These are phyloP conservation scores for Mechanitis messenoides DNA, from an alignment of 2,888 invertebrate species.

Conservation along the genomic window DNA sequence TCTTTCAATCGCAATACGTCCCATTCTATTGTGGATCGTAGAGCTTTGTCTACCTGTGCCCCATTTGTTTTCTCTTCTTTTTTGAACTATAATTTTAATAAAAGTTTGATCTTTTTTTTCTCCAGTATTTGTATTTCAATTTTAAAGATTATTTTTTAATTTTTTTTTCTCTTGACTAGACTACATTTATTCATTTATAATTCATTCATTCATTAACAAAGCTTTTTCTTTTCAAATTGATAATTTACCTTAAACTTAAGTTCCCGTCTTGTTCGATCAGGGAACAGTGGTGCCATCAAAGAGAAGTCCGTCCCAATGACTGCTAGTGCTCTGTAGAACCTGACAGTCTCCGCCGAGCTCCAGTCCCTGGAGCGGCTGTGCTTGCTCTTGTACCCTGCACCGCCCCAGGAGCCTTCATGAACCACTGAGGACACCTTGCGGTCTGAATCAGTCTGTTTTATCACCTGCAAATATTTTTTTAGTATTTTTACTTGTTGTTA, in stretches of 20 bases:
- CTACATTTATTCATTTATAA: too few species aligned
- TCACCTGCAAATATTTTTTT: slow-evolving; percentile 57
- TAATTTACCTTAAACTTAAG: slow-evolving; percentile 84
- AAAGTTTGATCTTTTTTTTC: too few species aligned
- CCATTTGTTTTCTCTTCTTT: slow-evolving; percentile 89
- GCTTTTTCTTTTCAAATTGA: too few species aligned
- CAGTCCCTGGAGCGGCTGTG: slow-evolving; percentile 84
- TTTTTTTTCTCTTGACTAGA: neutral
- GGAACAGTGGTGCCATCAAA: slow-evolving; percentile 89
- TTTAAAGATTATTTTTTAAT: too few species aligned
- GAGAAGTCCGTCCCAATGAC: slow-evolving; percentile 95
- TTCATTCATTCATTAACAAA: too few species aligned
- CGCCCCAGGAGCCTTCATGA: slow-evolving; percentile 76
- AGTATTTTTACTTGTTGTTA: too few species aligned
- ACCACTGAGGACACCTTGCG: slow-evolving; percentile 81
- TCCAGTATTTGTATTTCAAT: too few species aligned
- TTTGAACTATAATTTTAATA: slow-evolving; percentile 78
- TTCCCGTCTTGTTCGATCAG: slow-evolving; percentile 85
- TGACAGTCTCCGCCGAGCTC: slow-evolving; percentile 87
- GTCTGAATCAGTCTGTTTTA: slow-evolving; percentile 81
- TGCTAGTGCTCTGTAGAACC: slow-evolving; percentile 93
- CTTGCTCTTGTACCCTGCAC: slow-evolving; percentile 80
- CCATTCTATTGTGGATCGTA: slow-evolving; percentile 82
- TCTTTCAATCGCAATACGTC: slow-evolving; percentile 62
- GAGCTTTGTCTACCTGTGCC: slow-evolving; percentile 84